Evolutionary conservation across 2,888 invertebrate species (phyloP), one percentile per base, ranked within the genome.

Genomic region (Eutolmus rufibarbis): DNA sequence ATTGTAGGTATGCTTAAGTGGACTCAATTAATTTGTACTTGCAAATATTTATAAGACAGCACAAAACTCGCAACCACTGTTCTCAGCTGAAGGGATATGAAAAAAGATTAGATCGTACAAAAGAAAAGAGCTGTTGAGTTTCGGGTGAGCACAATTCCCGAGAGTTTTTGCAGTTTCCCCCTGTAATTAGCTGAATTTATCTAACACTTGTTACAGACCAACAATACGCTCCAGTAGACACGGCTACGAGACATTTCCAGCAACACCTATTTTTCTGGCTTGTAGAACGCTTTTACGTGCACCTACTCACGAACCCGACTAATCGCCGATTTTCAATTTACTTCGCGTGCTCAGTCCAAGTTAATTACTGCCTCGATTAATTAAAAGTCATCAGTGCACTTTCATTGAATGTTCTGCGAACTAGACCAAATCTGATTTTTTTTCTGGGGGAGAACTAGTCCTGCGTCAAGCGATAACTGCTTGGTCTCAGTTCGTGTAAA

Each of bases 341-440:
- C 78, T 78, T 78, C 40, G 78, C 78, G 43, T 43, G 40, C 23
- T 43, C 43, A 78, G 40, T 40, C 78, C 28, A 46, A 78, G 78
- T 78, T 78, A 78, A 78, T 78, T 78, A 78, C 78, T 37, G 40
- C 12, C 9, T 43, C 78, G 78, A 78, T 78, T 78, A 78, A 78
- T 78, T 78, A 78, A 78, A 78, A 43, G 19, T 19, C 19, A 78
- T 78, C 78, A 43, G 37, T n/a, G 78, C 43, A 37, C 40, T 34
- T 78, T 43, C 78, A 43, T 74, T 76, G 12, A 40, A 16, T 76
- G 19, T 34, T 76, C 34, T 76, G 43, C 40, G 78, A 37, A 76
- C 76, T 76, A 19, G n/a, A n/a, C 76, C 16, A 76, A 76, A 74
- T 28, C 28, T 12, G 14, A 1, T 40, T 78, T 78, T 43, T 12